Evolutionary conservation across 2,888 invertebrate genomes (phyloP).

Genomic region (Drosophila robusta): DNA sequence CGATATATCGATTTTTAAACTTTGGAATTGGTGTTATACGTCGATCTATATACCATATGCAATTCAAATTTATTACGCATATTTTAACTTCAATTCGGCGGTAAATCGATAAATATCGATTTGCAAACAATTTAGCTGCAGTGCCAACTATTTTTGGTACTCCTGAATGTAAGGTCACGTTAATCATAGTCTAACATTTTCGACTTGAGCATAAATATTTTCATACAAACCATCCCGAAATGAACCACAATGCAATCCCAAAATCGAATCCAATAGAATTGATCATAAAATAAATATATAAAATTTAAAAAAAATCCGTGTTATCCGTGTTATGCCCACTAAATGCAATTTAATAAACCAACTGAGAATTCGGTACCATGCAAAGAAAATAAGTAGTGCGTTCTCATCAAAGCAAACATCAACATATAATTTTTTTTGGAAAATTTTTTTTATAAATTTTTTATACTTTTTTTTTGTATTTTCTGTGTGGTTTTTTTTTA

Average conservation of each 20-base stretch:
- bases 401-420: conserved; percentile 72
- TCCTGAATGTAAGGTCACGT: too few species aligned
- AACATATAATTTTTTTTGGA: conserved; percentile 72
- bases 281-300: too few species aligned
- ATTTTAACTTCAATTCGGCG: neutral
- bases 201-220: neutral
- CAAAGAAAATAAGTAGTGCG: conserved; percentile 61
- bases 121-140: too few species aligned
- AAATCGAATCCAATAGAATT: too few species aligned
- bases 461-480: conserved; percentile 68
- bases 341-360: neutral
- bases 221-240: too few species aligned
- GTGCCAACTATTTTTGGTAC: too few species aligned
- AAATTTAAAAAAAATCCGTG: neutral
- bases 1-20: neutral
- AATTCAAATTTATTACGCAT: neutral
- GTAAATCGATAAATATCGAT: too few species aligned
- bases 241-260: too few species aligned
- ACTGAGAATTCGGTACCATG: conserved; percentile 31
- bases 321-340: neutral
- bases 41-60: too few species aligned
- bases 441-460: conserved; percentile 68
- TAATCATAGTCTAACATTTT: too few species aligned
- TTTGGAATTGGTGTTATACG: neutral
- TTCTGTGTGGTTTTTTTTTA: conserved; percentile 47